These are phyloP conservation scores for Listronotus bonariensis DNA, from an alignment of 1,140 invertebrate species.

Conservation along the genomic window DNA sequence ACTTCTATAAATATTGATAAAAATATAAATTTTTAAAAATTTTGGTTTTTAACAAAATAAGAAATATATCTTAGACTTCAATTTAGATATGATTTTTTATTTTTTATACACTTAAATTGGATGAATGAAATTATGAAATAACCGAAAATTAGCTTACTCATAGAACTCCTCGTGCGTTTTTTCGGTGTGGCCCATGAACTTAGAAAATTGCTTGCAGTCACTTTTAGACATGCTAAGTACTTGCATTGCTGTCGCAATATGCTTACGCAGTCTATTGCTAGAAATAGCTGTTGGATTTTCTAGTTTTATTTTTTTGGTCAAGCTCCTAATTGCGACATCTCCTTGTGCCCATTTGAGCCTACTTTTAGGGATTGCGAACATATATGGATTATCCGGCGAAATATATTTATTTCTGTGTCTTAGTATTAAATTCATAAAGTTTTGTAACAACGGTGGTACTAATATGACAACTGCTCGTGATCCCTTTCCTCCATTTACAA, in stretches of 20 bases:
- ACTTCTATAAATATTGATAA: too few species aligned
- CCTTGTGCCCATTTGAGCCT: slow-evolving; percentile 37
- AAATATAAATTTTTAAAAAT: too few species aligned
- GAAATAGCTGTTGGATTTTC: slow-evolving; percentile 23
- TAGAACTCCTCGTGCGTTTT: slow-evolving; percentile 24
- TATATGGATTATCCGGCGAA: slow-evolving; percentile 26
- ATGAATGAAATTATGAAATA: too few species aligned
- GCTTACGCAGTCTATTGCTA: slow-evolving; percentile 29
- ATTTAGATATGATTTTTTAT: too few species aligned
- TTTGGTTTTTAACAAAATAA: too few species aligned
- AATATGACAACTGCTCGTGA: slow-evolving; percentile 28
- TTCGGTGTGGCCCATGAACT: slow-evolving; percentile 35
- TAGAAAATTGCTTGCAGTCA: slow-evolving; percentile 35
- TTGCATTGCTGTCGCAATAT: slow-evolving; percentile 39
- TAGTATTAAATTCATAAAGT: slow-evolving; percentile 24
- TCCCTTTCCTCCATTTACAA: slow-evolving; percentile 35
- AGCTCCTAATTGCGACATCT: slow-evolving; percentile 31
- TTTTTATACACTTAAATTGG: too few species aligned
- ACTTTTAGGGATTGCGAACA: slow-evolving; percentile 31
- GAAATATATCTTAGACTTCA: too few species aligned
- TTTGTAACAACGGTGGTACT: slow-evolving; percentile 25
- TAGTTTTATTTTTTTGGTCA: slow-evolving; percentile 28
- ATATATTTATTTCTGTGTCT: slow-evolving; percentile 30
- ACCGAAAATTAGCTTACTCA: slow-evolving; percentile 11
- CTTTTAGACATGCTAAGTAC: slow-evolving; percentile 32